These are phyloP conservation scores for Gerris lacustris DNA, from an alignment of 2,888 invertebrate genomes.

Conservation along the genomic window DNA sequence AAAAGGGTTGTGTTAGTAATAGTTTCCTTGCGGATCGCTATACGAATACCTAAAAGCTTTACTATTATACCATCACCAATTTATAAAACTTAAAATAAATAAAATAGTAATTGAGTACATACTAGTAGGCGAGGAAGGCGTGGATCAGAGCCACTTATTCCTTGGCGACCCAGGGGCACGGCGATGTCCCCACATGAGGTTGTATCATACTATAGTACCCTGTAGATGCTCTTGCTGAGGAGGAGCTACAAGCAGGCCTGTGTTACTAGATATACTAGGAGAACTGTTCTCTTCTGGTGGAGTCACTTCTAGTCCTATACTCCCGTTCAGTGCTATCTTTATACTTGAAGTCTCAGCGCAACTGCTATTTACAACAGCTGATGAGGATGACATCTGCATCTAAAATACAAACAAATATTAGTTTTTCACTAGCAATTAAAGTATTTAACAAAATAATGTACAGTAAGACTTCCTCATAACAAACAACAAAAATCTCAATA, in stretches of 20 bases:
- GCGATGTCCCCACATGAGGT: conserved; percentile 83
- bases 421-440: background rate
- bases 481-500: no score
- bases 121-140: conserved; percentile 15
- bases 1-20: no score
- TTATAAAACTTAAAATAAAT: no score
- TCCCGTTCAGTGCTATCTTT: conserved; percentile 72
- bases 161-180: conserved; percentile 58
- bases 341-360: conserved; percentile 38
- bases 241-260: conserved; percentile 35
- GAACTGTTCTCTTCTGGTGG: conserved; percentile 48
- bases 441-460: background rate
- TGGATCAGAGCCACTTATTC: conserved; percentile 55
- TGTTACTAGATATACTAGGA: conserved; percentile 37
- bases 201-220: conserved; percentile 90
- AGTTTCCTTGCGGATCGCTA: no score
- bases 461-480: no score
- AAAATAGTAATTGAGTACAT: background rate
- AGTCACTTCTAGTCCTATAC: conserved; percentile 69
- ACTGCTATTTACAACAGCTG: conserved; percentile 1
- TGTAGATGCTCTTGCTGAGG: conserved; percentile 38
- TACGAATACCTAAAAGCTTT: no score
- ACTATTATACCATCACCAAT: no score
- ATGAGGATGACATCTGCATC: conserved; percentile 20
- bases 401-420: conserved; percentile 10